Percentiles rank a stretch among this genome's conserved stretches.
Conservation (phyloP, 1,140 invertebrate genomes). For the Drosophila guanche region DNA sequence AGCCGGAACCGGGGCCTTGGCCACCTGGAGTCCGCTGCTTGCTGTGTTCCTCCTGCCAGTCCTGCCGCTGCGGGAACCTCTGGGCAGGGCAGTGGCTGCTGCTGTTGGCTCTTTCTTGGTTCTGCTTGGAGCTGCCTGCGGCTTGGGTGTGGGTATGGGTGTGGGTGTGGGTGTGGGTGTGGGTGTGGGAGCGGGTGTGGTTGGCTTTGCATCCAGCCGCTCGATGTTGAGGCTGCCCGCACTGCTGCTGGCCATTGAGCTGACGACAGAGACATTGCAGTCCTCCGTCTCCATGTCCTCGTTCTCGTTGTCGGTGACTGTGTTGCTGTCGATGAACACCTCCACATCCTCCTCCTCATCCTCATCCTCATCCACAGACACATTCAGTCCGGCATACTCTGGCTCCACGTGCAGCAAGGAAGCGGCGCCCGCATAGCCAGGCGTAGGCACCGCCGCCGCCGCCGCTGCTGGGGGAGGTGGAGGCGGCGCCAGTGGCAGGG, state of each 20-base stretch:
- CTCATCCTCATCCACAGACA: conserved; percentile 32
- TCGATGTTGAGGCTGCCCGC: conserved; percentile 84
- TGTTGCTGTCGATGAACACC: conserved; percentile 80
- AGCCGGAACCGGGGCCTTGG: conserved; percentile 62
- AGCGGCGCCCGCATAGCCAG: not conserved
- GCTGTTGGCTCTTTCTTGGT: conserved; percentile 1
- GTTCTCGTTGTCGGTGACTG: conserved; percentile 83
- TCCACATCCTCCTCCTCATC: conserved; percentile 69
- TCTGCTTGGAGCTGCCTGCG: not conserved
- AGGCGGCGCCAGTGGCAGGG: conserved; percentile 25
- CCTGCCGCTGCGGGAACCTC: not conserved
- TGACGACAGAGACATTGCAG: conserved; percentile 75
- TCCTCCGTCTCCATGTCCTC: conserved; percentile 62
- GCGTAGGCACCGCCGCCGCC: conserved; percentile 1
- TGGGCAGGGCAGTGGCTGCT: not conserved
- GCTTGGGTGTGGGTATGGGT: too few species aligned
- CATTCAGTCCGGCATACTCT: not conserved
- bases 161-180: conserved; percentile 1
- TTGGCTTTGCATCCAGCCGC: conserved; percentile 38
- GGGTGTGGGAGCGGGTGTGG: conserved; percentile 11
- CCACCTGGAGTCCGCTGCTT: conserved; percentile 55
- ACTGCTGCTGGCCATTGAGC: conserved; percentile 66
- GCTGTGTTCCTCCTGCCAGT: not conserved
- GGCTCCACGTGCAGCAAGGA: not conserved
- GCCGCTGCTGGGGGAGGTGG: conserved; percentile 6